Base-by-base conservation (phyloP, 2,888 invertebrate genomes). In the Apamea monoglypha region DNA sequence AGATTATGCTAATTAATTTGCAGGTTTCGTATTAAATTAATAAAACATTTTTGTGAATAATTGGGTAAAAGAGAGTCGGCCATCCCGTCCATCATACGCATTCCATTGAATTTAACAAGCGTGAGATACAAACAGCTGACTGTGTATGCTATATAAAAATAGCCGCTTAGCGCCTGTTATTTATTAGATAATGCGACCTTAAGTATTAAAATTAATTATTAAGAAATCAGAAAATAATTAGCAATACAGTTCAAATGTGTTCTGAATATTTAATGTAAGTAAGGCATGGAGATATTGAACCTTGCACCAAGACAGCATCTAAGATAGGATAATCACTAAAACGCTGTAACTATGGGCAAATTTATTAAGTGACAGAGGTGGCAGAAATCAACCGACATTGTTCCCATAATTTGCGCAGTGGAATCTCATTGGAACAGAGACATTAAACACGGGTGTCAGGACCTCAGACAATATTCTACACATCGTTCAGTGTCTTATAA, bases 381-480 rank as follows among this genome's bases (percentile, higher is more conserved):
- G 75, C 84, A 88, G 83, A 87, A 85, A 84, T 87, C 88, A 88
- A 87, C 86, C 87, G 85, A 87, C 85, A 88, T 88, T 90, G 89
- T 92, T 91, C 86, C 89, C 91, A 92, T 94, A 94, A 94, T 90
- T 94, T 90, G 88, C 87, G 84, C 89, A 74, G 84, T 84, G 90
- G 93, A 93, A 92, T 94, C 91, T 91, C 92, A 92, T 92, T 92
- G 92, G 89, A 96, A 96, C 95, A 95, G 94, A 96, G 96, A 96
- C 96, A 95, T 96, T 95, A 95, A 94, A 94, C 94, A 93, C 89
- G 90, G 91, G 90, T 92, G 94, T 95, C 94, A 92, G 91, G 93
- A 93, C 92, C 91, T 93, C 94, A 93, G 93, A 95, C 95, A 94
- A 95, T 95, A 95, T 95, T 95, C 94, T 93, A 93, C 93, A 94